These are phyloP conservation scores for Notodonta dromedarius DNA, from an alignment of 2,888 invertebrate genomes.

Conservation along the genomic window DNA sequence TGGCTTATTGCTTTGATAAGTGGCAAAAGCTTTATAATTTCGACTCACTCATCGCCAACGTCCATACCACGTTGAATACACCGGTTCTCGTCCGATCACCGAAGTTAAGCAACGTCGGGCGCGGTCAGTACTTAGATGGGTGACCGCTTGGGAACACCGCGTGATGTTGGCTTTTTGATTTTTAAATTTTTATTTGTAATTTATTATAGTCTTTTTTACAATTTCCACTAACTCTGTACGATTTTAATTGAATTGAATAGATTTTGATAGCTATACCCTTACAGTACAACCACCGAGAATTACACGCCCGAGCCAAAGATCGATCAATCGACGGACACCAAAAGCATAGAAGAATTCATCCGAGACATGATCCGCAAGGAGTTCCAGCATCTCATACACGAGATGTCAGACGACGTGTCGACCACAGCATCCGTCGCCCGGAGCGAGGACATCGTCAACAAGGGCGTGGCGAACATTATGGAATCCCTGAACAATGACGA, in stretches of 20 bases:
- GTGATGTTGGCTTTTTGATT: slow-evolving; percentile 51
- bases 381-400: slow-evolving; percentile 64
- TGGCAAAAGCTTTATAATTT: background rate
- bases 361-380: slow-evolving; percentile 72
- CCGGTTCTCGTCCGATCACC: slow-evolving; percentile 79
- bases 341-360: slow-evolving; percentile 73
- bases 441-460: slow-evolving; percentile 63
- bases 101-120: slow-evolving; percentile 77
- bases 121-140: slow-evolving; percentile 76
- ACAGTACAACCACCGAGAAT: slow-evolving; percentile 39
- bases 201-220: no score
- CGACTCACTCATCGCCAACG: slow-evolving; percentile 44
- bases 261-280: slow-evolving; percentile 14
- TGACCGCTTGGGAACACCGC: slow-evolving; percentile 72
- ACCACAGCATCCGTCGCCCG: slow-evolving; percentile 32
- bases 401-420: slow-evolving; percentile 59
- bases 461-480: slow-evolving; percentile 67
- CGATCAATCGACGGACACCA: slow-evolving; percentile 74
- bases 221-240: no score
- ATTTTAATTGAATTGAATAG: no score
- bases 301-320: slow-evolving; percentile 47
- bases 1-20: no score
- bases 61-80: slow-evolving; percentile 70
- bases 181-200: background rate
- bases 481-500: slow-evolving; percentile 58